A percentile compares a stretch with the other conserved stretches of the same genome.
These are phyloP conservation scores for Gambelia wislizenii DNA, from an alignment of 2,797 vertebrate genomes.

Conservation along the genomic window DNA sequence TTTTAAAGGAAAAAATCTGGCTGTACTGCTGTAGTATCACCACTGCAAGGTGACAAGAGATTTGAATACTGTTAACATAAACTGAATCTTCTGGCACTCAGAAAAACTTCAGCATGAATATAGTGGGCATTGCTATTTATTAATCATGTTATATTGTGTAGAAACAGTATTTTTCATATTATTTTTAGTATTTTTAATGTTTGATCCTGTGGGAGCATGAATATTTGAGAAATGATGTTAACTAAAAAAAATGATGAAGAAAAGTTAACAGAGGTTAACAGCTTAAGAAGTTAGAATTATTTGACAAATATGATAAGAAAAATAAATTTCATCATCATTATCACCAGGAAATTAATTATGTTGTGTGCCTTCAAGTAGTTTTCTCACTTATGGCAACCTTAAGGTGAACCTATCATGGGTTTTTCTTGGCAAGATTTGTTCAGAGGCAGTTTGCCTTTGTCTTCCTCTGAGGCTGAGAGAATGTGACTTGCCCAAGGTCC, in stretches of 20 bases:
- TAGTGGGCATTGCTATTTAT: not conserved
- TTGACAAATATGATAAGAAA: not conserved
- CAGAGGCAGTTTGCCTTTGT: too few relatives aligned
- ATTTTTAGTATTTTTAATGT: slow-evolving; percentile 11
- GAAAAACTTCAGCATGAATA: not conserved
- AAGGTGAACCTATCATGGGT: too few relatives aligned
- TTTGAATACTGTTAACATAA: slow-evolving; percentile 3
- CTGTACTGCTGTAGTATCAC: slow-evolving; percentile 23
- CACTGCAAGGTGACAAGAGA: not conserved
- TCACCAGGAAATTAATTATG: too few relatives aligned
- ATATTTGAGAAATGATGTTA: not conserved
- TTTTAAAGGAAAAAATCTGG: slow-evolving; percentile 59
- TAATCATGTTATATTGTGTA: not conserved
- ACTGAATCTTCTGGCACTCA: not conserved
- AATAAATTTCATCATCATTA: too few relatives aligned
- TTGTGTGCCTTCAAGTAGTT: too few relatives aligned
- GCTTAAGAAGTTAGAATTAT: not conserved
- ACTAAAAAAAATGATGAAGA: slow-evolving; percentile 37
- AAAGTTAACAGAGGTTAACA: slow-evolving; percentile 2
- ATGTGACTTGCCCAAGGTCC: too few relatives aligned
- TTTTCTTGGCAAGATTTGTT: too few relatives aligned
- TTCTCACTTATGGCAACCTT: too few relatives aligned
- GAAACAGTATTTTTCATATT: not conserved
- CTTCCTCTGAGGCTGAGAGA: too few relatives aligned
- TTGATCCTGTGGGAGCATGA: not conserved